Evolutionary conservation across 2,113 vertebrate species (phyloP), one percentile per base, ranked within the genome.

Genomic region (Calidris pugnax): DNA sequence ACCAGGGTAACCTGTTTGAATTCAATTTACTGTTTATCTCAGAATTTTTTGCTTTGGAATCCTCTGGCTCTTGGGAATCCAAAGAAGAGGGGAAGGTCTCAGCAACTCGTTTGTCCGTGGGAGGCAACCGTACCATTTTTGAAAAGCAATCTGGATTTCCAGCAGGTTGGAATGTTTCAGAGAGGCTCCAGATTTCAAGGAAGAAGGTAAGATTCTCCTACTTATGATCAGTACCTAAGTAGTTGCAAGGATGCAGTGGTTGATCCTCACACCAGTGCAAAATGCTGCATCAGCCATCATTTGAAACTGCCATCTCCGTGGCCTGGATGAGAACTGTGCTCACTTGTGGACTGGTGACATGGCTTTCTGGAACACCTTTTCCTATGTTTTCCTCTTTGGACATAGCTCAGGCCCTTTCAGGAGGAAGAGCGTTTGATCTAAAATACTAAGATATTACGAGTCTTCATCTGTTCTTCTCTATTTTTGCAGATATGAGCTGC

Each of bases 21-120:
- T 62, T 83, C 39, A 41, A 73, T 88, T 69, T 89, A 66, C 18
- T 80, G 95, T 83, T 84, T 35, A 48, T 87, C 12, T 86, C 76
- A 66, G n/a, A 84, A 67, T 30, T 59, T 90, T 93, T 74, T 7
- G 28, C 32, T 89, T 91, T 77, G n/a, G 74, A 85, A 50, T 82
- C 23, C 14, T 86, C 59, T 85, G 57, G 14, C 6, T 80, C 55
- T 77, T 53, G 32, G 37, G 73, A 89, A 91, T 77, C 15, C 48
- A 76, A 51, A 89, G 50, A 56, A 77, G 51, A 64, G 26, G 13
- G 45, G 47, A 59, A 64, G 11, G 15, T 78, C 33, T 85, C 66
- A 39, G 28, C 37, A 87, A 73, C 64, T 63, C 3, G 1, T 60
- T 57, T 74, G 15, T 56, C 27, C 0, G 0, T 71, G 27, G 27